Evolutionary conservation across 2,888 invertebrate genomes (phyloP).

Genomic region (Glyphotaelius pellucidus): DNA sequence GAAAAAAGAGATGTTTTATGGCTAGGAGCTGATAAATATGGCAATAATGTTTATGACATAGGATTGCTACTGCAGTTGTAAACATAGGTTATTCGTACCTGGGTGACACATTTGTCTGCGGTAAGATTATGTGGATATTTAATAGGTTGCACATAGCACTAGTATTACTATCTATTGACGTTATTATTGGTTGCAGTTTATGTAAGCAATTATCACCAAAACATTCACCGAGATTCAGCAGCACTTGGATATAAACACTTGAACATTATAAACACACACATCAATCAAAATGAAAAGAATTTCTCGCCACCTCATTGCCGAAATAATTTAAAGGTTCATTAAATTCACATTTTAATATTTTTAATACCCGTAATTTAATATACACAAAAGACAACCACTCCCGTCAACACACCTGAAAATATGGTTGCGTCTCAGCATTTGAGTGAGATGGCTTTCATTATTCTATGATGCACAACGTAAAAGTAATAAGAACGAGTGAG

Average conservation of each 20-base stretch:
- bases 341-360: slow-evolving; percentile 63
- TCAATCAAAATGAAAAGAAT: slow-evolving; percentile 36
- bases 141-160: slow-evolving; percentile 56
- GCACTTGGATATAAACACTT: slow-evolving; percentile 46
- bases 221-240: slow-evolving; percentile 61
- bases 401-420: slow-evolving; percentile 65
- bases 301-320: slow-evolving; percentile 41
- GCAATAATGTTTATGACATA: slow-evolving; percentile 64
- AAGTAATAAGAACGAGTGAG: slow-evolving; percentile 61
- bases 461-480: slow-evolving; percentile 54
- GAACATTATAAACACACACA: slow-evolving; percentile 30
- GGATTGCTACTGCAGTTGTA: slow-evolving; percentile 54
- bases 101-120: slow-evolving; percentile 56
- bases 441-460: slow-evolving; percentile 62
- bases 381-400: slow-evolving; percentile 64
- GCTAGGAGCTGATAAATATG: slow-evolving; percentile 58
- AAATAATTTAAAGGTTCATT: slow-evolving; percentile 47
- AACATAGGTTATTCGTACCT: slow-evolving; percentile 63
- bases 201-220: slow-evolving; percentile 63
- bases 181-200: slow-evolving; percentile 55
- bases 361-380: slow-evolving; percentile 63
- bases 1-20: slow-evolving; percentile 53
- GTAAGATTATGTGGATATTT: slow-evolving; percentile 39
- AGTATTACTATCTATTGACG: slow-evolving; percentile 49
- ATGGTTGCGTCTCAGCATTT: slow-evolving; percentile 63